Evolutionary conservation across 2,113 vertebrate species (phyloP).

Genomic region (Panthera uncia): DNA sequence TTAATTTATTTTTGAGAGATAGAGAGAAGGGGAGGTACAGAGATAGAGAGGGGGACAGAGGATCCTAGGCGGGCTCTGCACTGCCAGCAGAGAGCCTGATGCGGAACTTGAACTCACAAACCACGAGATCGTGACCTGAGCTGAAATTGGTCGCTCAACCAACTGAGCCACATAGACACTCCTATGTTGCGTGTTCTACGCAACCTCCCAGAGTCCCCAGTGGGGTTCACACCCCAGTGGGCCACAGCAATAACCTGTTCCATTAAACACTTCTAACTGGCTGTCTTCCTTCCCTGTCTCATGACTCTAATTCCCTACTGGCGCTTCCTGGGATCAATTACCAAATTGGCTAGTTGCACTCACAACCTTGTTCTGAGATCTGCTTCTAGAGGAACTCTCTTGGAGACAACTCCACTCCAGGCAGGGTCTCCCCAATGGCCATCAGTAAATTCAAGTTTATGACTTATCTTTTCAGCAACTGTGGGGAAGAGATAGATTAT

Average conservation of each 20-base stretch:
- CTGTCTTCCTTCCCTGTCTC: background rate
- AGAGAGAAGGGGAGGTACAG: no score
- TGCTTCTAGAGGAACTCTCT: background rate
- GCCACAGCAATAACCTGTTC: background rate
- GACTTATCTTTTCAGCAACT: background rate
- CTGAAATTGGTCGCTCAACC: no score
- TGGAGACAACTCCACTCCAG: background rate
- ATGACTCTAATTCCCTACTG: background rate
- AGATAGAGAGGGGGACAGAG: no score
- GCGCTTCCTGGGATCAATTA: background rate
- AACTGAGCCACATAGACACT: no score
- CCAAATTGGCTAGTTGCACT: background rate
- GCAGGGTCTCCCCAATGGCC: background rate
- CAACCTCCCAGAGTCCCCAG: background rate
- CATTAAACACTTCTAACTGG: background rate
- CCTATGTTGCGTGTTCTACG: no score
- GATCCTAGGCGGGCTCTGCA: no score
- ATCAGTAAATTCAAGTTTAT: background rate
- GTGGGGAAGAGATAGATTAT: background rate
- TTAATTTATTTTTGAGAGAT: no score
- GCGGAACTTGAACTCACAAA: no score
- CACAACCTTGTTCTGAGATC: no score
- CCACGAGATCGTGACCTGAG: no score
- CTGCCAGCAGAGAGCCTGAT: no score
- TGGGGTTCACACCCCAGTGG: background rate